Evolutionary conservation across 2,888 invertebrate genomes (phyloP), one percentile per base, ranked within the genome.

Genomic region (Scaptomyza flava): DNA sequence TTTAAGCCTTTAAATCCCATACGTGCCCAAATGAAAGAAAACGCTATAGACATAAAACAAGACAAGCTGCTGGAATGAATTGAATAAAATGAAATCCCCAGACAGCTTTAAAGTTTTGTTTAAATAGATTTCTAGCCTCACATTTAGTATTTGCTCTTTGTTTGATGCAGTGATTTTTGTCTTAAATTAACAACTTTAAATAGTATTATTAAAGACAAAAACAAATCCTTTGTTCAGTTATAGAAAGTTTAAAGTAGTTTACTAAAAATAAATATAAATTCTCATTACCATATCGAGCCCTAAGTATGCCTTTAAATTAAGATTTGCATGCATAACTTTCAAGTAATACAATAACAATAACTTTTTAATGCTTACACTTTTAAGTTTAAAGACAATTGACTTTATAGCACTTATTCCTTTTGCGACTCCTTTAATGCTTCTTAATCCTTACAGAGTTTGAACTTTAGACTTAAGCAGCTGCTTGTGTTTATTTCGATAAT

Each of bases 311-410:
- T 6, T 27, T 6, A 27, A 27, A 27, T 23, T 27, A 27, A 27
- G 27, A 27, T 27, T 27, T 27, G 0, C 6, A 27, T 27, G 27
- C 27, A 27, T 6, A 6, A 27, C 0, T 3, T 36, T 36, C 6
- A 36, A 36, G 36, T 36, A 6, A 38, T 8, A 14, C 14, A 14
- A 14, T 38, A 6, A 8, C 14, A 14, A 2, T 2, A 3, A 0
- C 7, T 8, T 8, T 38, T 38, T 7, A 9, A 14, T 79, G 79
- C 80, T 79, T 67, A 76, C 76, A 67, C 51, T 67, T 67, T 77
- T 50, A 42, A 54, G 17, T 47, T 43, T 2, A 27, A 59, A 48
- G 8, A 36, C 59, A 52, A 59, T 48, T 31, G 20, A 20, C 20
- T 17, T 23, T 27, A 50, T 47, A 59, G 8, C 52, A 42, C 6